These are phyloP conservation scores for Melanotaenia parkinsoni DNA, from an alignment of 2,797 vertebrate species.

Conservation along the genomic window DNA sequence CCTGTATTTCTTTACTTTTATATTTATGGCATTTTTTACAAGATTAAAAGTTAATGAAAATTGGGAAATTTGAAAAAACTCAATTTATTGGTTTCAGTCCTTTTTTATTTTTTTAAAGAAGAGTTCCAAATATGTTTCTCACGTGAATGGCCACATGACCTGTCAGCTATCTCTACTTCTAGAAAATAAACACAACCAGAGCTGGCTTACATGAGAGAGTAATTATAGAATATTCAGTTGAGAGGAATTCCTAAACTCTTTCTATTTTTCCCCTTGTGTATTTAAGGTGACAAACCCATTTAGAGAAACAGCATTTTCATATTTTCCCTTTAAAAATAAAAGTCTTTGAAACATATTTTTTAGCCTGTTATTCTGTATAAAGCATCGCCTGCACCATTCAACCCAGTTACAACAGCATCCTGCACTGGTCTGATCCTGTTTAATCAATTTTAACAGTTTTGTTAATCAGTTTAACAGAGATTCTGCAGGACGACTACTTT, in stretches of 20 bases:
- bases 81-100: too few relatives aligned
- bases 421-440: not conserved
- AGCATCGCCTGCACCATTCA: not conserved
- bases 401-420: too few relatives aligned
- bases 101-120: too few relatives aligned
- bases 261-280: not conserved
- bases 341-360: not conserved
- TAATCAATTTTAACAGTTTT: not conserved
- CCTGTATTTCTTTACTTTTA: not conserved
- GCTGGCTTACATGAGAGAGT: not conserved
- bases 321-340: not conserved
- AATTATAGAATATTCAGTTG: not conserved
- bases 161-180: not conserved
- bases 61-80: too few relatives aligned
- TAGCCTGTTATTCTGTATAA: not conserved
- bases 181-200: not conserved
- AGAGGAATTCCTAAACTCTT: too few relatives aligned
- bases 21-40: too few relatives aligned
- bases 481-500: not conserved
- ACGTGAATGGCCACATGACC: not conserved
- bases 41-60: too few relatives aligned
- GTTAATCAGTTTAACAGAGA: not conserved
- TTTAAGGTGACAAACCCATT: not conserved
- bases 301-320: not conserved
- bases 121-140: not conserved